phyloP scores from a whole-genome alignment of 2,797 vertebrate species.

The Odontamblyopus lacepedii region DNA sequence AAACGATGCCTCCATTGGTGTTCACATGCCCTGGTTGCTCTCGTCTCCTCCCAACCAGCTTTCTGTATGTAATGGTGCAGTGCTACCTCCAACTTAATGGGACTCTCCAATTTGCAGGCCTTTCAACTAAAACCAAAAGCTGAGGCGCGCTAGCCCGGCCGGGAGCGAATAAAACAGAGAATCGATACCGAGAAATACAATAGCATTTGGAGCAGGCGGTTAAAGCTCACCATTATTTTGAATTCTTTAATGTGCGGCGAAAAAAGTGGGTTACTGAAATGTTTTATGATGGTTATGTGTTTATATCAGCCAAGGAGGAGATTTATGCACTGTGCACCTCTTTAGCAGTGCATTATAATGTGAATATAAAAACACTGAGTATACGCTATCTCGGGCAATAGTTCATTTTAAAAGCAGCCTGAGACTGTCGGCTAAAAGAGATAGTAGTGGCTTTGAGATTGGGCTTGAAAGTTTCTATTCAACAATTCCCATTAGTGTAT shows the following conservation, averaged over 20 bases:
- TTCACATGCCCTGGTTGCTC: constrained; percentile 24
- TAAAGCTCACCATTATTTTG: constrained; percentile 1
- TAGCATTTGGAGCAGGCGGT: constrained; percentile 3
- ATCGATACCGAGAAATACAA: constrained; percentile 11
- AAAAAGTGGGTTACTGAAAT: not conserved
- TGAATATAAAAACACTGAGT: not conserved
- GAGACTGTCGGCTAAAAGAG: not conserved
- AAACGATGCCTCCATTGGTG: constrained; percentile 51
- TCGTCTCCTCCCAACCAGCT: constrained; percentile 15
- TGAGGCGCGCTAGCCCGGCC: not conserved
- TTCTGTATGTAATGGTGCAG: constrained; percentile 18
- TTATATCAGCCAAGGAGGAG: not conserved
- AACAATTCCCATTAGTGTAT: not conserved
- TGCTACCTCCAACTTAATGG: constrained; percentile 31
- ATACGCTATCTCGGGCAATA: not conserved
- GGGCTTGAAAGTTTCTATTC: not conserved
- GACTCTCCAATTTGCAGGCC: constrained; percentile 48
- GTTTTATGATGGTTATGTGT: not conserved
- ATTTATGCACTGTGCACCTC: not conserved
- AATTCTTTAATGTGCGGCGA: not conserved
- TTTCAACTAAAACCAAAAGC: constrained; percentile 48
- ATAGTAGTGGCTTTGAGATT: not conserved
- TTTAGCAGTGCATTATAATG: not conserved
- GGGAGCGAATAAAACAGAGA: constrained; percentile 8
- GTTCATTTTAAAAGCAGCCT: not conserved